Conservation (phyloP, 1,140 invertebrate genomes). For the Varroa destructor region DNA sequence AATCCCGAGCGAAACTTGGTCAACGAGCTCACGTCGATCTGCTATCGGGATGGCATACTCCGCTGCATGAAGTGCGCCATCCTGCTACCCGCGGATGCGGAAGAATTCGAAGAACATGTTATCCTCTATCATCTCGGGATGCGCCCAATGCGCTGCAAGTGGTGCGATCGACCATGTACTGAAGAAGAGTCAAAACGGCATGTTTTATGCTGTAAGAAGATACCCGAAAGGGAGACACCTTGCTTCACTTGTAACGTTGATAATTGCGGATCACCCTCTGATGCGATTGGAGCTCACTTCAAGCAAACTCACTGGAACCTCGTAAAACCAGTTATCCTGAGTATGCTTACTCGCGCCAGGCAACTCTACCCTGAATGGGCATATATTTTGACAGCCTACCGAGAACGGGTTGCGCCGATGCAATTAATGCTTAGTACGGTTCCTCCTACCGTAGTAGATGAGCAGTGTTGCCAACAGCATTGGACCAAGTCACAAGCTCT, state of each 20-base stretch:
- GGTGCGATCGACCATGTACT: not conserved
- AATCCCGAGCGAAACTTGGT: slow-evolving; percentile 7
- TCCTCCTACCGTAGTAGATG: not conserved
- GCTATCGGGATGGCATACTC: slow-evolving; percentile 2
- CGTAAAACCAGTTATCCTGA: not conserved
- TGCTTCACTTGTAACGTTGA: slow-evolving; percentile 6
- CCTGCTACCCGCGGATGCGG: not conserved
- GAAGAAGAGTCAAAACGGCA: not conserved
- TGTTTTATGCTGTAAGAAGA: not conserved
- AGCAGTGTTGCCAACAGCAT: slow-evolving; percentile 9
- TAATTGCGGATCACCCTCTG: not conserved
- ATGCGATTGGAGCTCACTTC: not conserved
- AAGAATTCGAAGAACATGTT: not conserved
- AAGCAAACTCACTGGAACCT: slow-evolving; percentile 21
- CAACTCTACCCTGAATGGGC: not conserved
- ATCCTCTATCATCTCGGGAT: slow-evolving; percentile 10
- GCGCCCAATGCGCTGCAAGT: not conserved
- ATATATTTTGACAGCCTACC: not conserved
- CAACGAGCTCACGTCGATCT: slow-evolving; percentile 12
- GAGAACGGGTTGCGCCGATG: not conserved
- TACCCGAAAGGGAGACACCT: not conserved
- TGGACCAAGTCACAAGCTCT: slow-evolving; percentile 15
- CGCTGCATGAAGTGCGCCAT: not conserved
- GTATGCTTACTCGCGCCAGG: not conserved
- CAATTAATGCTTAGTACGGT: slow-evolving; percentile 12